Percentiles rank a stretch among this genome's conserved stretches.
phyloP scores from a whole-genome alignment of 2,888 invertebrate species.

The Gibbula magus region DNA sequence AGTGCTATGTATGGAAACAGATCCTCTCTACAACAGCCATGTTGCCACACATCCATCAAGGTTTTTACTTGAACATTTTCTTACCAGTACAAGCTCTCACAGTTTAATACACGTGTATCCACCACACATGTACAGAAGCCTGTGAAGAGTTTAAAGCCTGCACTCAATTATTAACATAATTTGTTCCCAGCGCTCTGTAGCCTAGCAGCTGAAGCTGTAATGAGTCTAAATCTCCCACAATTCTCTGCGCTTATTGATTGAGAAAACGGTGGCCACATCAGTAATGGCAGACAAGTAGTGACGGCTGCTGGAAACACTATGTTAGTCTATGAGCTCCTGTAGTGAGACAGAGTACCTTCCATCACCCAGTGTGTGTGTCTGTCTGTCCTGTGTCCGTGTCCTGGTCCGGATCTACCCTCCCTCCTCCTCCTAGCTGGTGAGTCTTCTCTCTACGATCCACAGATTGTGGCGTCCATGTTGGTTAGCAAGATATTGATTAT shows the following conservation, averaged over 20 bases:
- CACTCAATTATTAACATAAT: conserved; percentile 22
- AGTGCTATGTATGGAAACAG: too few relatives aligned
- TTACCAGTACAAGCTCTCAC: neutral
- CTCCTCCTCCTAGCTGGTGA: neutral
- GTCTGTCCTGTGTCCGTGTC: neutral
- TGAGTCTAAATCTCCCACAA: neutral
- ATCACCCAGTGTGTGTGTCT: neutral
- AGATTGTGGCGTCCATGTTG: neutral
- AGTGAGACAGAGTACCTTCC: neutral
- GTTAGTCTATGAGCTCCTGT: neutral
- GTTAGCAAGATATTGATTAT: neutral
- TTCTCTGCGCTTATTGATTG: conserved; percentile 16
- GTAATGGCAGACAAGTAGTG: neutral
- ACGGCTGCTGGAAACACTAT: neutral
- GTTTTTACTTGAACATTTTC: neutral
- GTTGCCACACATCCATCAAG: neutral
- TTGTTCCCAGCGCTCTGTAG: conserved; percentile 6
- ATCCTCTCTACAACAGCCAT: neutral
- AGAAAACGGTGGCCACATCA: neutral
- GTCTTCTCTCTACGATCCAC: too few relatives aligned
- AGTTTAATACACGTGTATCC: neutral
- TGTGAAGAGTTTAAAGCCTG: neutral
- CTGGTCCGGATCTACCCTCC: neutral
- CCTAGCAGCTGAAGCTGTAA: conserved; percentile 16
- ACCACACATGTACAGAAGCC: neutral